Evolutionary conservation across 1,140 invertebrate genomes (phyloP), one percentile per base, ranked within the genome.

Genomic region (Procambarus virginalis): DNA sequence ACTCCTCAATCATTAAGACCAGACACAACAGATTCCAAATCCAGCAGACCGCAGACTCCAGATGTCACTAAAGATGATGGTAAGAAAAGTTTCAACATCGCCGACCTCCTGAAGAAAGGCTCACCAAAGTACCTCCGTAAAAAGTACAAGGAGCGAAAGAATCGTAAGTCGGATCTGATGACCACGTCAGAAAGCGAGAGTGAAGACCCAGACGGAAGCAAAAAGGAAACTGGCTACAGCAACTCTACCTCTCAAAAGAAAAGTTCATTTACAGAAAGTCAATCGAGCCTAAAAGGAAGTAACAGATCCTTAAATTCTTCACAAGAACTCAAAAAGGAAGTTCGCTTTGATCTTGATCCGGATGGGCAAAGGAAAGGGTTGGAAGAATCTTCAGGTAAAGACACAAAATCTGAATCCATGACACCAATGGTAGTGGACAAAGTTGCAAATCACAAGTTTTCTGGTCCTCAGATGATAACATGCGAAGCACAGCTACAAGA

Each of bases 81-180:
- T 3, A 92, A 91, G 55, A 92, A 91, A 79, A 76, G 86, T 20
- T 91, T 92, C 22, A 89, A 89, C 68, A 88, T 92, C 22, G 48
- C 89, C 4, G 89, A 90, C n/a, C 89, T 92, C 58, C 51, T 92
- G 51, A 92, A 88, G 79, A 92, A 92, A 46, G 89, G 89, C 2
- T 92, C 92, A 73, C 92, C 92, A 48, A 92, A 92, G 75, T 85
- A 89, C 51, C 81, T 92, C 6, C 64, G 92, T 34, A 91, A 91
- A 78, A 91, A 92, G 60, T 90, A 89, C 20, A 91, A 91, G 60
- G 86, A 91, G 80, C 58, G 90, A 68, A 91, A 79, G 55, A 82
- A 90, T 80, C 82, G 86, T 45, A 92, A 91, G 34, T 91, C 84
- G 12, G 86, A 91, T 60, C 34, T 88, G 17, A 76, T 89, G 22